These are phyloP conservation scores for Malurus elegans DNA, from an alignment of 2,113 vertebrate genomes.

Conservation along the genomic window DNA sequence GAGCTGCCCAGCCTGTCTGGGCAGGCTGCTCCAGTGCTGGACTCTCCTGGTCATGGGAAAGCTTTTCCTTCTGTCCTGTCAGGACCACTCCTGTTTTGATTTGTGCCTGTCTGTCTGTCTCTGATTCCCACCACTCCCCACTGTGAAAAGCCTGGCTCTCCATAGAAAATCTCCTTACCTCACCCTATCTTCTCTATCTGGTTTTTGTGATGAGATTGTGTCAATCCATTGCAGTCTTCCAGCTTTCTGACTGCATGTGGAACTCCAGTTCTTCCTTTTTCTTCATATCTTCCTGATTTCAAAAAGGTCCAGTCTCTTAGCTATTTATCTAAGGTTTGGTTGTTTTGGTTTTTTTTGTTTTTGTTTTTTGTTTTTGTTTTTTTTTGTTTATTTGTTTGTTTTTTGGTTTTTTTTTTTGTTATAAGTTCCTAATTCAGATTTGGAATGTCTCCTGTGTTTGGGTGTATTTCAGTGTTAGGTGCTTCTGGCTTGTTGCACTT, in stretches of 20 bases:
- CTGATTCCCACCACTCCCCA: neutral
- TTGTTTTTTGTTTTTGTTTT: too few relatives aligned
- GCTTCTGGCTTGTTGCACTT: neutral
- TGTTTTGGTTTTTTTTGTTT: too few relatives aligned
- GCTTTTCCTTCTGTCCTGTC: neutral
- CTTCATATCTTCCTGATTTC: neutral
- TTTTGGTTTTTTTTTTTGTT: neutral
- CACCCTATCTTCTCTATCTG: neutral
- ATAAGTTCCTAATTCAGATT: neutral
- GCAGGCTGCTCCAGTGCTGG: neutral
- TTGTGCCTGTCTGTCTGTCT: neutral
- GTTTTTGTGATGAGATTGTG: neutral
- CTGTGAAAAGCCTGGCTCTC: neutral
- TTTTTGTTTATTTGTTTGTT: neutral
- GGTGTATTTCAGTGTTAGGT: neutral
- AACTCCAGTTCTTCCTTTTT: neutral
- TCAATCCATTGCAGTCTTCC: neutral
- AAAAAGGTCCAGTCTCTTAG: neutral
- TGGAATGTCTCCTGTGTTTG: neutral
- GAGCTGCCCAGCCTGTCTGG: neutral
- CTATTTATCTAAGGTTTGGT: neutral
- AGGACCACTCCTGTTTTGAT: neutral
- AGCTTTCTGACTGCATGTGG: neutral
- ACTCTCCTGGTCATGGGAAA: neutral
- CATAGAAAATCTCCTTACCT: neutral